Conservation (phyloP, 2,797 vertebrate species). For the Eulemur rubriventer region DNA sequence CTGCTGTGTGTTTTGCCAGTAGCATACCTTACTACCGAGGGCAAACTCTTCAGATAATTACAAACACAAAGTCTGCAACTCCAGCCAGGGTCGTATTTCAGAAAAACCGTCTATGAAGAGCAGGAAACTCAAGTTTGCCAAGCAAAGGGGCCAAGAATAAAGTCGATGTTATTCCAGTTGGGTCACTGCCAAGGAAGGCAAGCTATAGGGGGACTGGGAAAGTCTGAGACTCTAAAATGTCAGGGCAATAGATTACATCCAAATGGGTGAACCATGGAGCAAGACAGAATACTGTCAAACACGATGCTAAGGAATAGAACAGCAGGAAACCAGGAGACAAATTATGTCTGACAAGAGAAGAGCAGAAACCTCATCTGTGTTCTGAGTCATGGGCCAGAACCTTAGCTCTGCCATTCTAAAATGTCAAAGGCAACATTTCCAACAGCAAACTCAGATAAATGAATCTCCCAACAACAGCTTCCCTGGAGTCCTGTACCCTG, state of each 20-base stretch:
- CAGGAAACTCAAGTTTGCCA: conserved; percentile 58
- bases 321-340: conserved; percentile 50
- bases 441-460: background rate
- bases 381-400: background rate
- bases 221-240: conserved; percentile 32
- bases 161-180: conserved; percentile 14
- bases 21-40: conserved; percentile 24
- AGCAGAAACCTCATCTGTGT: conserved; percentile 35
- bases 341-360: conserved; percentile 28
- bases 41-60: conserved; percentile 53
- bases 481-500: background rate
- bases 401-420: background rate
- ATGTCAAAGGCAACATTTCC: conserved; percentile 17
- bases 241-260: conserved; percentile 34
- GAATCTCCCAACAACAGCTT: background rate
- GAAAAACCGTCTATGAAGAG: conserved; percentile 37
- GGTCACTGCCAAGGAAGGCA: conserved; percentile 52
- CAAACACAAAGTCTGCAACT: conserved; percentile 54
- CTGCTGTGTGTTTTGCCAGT: background rate
- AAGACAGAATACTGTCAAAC: conserved; percentile 34
- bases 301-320: background rate
- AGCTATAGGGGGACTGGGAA: background rate
- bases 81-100: conserved; percentile 61
- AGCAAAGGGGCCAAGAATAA: conserved; percentile 47
- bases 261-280: conserved; percentile 30